phyloP scores from a whole-genome alignment of 2,797 vertebrate species.

The Pteronotus mesoamericanus region DNA sequence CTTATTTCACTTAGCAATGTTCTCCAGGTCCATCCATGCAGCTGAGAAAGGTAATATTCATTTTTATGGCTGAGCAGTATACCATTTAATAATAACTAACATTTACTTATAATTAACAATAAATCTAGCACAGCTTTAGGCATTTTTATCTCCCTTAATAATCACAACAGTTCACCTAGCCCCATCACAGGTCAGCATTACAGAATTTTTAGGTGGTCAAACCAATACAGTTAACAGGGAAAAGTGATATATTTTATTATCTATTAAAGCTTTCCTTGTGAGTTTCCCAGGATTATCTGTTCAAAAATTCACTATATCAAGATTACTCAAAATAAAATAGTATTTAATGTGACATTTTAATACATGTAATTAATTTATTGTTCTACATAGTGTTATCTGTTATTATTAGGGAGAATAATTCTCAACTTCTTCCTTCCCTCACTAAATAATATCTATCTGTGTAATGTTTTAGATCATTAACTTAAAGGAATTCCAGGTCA shows the following conservation, averaged over 20 bases:
- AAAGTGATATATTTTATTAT: not conserved
- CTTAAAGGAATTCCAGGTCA: not conserved
- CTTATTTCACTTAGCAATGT: too few relatives aligned
- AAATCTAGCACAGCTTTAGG: not conserved
- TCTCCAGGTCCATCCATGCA: too few relatives aligned
- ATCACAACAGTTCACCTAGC: not conserved
- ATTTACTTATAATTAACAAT: not conserved
- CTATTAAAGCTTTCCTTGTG: not conserved
- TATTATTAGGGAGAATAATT: not conserved
- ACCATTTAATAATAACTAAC: not conserved
- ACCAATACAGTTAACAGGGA: not conserved
- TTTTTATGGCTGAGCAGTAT: too few relatives aligned
- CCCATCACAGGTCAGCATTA: not conserved
- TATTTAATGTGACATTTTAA: not conserved
- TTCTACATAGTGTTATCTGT: not conserved
- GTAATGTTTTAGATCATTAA: not conserved
- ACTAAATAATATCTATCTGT: not conserved
- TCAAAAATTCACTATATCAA: not conserved
- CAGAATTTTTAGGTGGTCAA: not conserved
- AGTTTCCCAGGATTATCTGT: not conserved
- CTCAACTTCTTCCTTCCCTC: not conserved
- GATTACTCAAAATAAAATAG: not conserved
- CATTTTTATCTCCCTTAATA: not conserved
- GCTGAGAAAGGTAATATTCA: too few relatives aligned
- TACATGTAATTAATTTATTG: not conserved